A percentile compares a stretch with the other conserved stretches of the same genome.
These are phyloP conservation scores for Chrysolina haemoptera DNA, from an alignment of 2,888 invertebrate species.

Conservation along the genomic window DNA sequence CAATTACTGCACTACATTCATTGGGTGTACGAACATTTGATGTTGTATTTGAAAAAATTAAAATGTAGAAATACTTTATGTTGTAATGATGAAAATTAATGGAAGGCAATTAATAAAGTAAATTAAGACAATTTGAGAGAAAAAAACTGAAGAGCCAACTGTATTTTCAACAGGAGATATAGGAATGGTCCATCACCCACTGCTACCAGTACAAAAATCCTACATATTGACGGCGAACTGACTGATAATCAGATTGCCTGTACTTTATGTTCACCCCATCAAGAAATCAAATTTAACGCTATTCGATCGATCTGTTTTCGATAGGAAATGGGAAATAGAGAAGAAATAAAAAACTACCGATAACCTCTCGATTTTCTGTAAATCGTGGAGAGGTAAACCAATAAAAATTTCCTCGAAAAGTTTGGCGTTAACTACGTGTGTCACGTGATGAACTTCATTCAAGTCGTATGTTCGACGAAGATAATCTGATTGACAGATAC, in stretches of 20 bases:
- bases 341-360: not conserved
- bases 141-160: too few species aligned
- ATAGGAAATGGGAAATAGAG: not conserved
- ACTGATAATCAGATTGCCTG: not conserved
- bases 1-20: too few species aligned
- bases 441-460: not conserved
- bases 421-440: not conserved
- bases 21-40: too few species aligned
- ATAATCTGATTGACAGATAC: not conserved
- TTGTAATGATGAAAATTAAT: too few species aligned
- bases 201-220: too few species aligned
- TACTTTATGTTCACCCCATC: not conserved
- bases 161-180: too few species aligned
- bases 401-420: constrained; percentile 6
- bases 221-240: not conserved
- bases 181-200: too few species aligned
- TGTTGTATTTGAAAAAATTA: too few species aligned
- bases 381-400: not conserved
- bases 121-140: too few species aligned
- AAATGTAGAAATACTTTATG: too few species aligned
- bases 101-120: too few species aligned
- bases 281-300: not conserved
- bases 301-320: not conserved
- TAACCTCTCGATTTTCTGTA: not conserved
- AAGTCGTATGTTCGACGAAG: constrained; percentile 4